These are phyloP conservation scores for Allophyes oxyacanthae DNA, from an alignment of 2,888 invertebrate genomes.

Conservation along the genomic window DNA sequence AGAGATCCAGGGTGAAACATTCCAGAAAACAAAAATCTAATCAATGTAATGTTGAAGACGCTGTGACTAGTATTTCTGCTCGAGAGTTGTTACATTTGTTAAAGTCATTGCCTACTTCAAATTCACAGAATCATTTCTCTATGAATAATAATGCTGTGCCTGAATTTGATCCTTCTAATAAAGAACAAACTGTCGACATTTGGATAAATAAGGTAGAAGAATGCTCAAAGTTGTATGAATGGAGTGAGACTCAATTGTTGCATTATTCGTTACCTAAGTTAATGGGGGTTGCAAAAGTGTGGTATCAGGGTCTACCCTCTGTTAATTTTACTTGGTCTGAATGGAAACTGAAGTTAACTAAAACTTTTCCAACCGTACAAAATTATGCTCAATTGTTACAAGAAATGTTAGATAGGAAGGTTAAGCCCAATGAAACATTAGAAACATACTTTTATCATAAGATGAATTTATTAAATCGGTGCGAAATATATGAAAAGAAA, in stretches of 20 bases:
- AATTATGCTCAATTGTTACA: no score
- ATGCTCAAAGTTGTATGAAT: background rate
- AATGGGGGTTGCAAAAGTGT: background rate
- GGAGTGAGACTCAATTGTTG: background rate
- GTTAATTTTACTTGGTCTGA: conserved; percentile 3
- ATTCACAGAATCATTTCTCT: conserved; percentile 3
- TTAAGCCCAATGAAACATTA: no score
- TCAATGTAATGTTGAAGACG: background rate
- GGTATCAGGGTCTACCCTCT: conserved; percentile 2
- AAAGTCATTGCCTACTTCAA: conserved; percentile 3
- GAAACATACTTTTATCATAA: no score
- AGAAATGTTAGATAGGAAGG: no score
- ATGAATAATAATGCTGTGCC: conserved; percentile 2
- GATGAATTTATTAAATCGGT: no score
- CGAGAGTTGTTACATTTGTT: background rate
- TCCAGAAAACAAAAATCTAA: background rate
- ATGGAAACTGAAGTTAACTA: background rate
- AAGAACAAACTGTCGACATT: conserved; percentile 1
- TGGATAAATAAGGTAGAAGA: conserved; percentile 1
- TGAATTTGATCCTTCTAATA: conserved; percentile 2
- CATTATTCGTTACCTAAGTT: background rate
- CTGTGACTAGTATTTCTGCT: background rate
- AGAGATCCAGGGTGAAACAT: background rate
- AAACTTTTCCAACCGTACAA: conserved; percentile 1
- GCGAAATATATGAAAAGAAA: no score